These are phyloP conservation scores for Anoplopoma fimbria DNA, from an alignment of 2,113 vertebrate species.

Conservation along the genomic window DNA sequence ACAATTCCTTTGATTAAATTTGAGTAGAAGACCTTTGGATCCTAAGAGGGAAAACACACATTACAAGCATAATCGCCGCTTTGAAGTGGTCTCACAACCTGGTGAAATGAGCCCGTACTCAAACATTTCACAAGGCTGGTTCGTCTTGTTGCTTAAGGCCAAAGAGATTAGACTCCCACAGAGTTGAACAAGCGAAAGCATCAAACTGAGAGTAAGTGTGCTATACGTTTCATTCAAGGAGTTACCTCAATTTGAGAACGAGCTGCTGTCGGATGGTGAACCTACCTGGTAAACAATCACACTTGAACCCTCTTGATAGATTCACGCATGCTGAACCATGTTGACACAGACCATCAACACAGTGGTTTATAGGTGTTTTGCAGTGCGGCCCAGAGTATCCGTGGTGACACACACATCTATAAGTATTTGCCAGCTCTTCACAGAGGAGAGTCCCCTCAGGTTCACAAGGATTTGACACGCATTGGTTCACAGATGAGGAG, in stretches of 20 bases:
- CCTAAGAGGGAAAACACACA: slow-evolving; percentile 5
- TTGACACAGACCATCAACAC: slow-evolving; percentile 81
- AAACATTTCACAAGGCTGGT: slow-evolving; percentile 60
- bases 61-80: slow-evolving; percentile 20
- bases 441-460: slow-evolving; percentile 75
- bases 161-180: slow-evolving; percentile 66
- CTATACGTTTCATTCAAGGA: slow-evolving; percentile 37
- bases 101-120: slow-evolving; percentile 45
- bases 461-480: slow-evolving; percentile 77
- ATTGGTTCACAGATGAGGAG: slow-evolving; percentile 74
- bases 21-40: neutral
- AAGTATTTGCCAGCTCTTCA: slow-evolving; percentile 78
- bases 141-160: slow-evolving; percentile 64
- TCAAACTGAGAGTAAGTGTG: slow-evolving; percentile 38
- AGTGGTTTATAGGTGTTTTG: slow-evolving; percentile 80
- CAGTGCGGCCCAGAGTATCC: slow-evolving; percentile 76
- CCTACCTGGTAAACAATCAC: slow-evolving; percentile 79
- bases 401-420: slow-evolving; percentile 80
- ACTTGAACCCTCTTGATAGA: slow-evolving; percentile 78
- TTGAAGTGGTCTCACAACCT: slow-evolving; percentile 61
- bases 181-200: slow-evolving; percentile 59
- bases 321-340: slow-evolving; percentile 76
- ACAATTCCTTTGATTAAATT: neutral
- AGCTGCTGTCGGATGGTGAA: slow-evolving; percentile 46
- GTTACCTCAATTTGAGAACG: slow-evolving; percentile 35